Conservation (phyloP, 2,797 vertebrate genomes). For the Leptoclinus maculatus region DNA sequence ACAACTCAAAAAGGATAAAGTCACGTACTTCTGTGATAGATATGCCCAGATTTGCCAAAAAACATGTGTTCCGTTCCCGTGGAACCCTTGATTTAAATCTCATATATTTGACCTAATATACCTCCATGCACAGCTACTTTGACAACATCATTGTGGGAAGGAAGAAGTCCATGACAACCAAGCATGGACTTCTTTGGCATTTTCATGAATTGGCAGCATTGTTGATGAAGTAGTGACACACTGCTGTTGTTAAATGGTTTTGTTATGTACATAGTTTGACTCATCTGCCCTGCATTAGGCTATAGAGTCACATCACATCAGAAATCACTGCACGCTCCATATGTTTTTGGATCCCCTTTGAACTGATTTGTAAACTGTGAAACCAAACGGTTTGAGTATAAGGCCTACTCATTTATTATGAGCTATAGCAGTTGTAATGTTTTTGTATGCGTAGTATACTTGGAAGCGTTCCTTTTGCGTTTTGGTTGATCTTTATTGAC, state of each 20-base stretch:
- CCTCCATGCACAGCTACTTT: constrained; percentile 10
- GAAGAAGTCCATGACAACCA: background rate
- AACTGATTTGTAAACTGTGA: constrained; percentile 62
- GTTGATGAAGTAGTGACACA: constrained; percentile 53
- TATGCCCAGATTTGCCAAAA: background rate
- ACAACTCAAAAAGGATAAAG: background rate
- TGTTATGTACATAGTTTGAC: constrained; percentile 51
- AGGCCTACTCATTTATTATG: constrained; percentile 28
- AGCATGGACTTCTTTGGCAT: background rate
- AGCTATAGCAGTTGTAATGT: constrained; percentile 26
- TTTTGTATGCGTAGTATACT: constrained; percentile 55
- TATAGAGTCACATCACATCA: constrained; percentile 35
- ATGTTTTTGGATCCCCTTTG: constrained; percentile 44
- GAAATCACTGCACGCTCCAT: constrained; percentile 45
- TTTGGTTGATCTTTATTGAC: constrained; percentile 59
- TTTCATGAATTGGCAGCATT: constrained; percentile 36
- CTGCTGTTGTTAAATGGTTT: constrained; percentile 53
- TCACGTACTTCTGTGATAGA: background rate
- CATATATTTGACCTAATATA: constrained; percentile 6
- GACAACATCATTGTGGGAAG: background rate
- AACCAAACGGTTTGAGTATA: constrained; percentile 43
- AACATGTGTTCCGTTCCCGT: background rate
- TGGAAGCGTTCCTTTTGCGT: constrained; percentile 38
- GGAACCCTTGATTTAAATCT: background rate
- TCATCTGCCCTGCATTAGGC: constrained; percentile 66